These are phyloP conservation scores for Prionchulus punctatus DNA, from an alignment of 2,888 invertebrate genomes.

Conservation along the genomic window DNA sequence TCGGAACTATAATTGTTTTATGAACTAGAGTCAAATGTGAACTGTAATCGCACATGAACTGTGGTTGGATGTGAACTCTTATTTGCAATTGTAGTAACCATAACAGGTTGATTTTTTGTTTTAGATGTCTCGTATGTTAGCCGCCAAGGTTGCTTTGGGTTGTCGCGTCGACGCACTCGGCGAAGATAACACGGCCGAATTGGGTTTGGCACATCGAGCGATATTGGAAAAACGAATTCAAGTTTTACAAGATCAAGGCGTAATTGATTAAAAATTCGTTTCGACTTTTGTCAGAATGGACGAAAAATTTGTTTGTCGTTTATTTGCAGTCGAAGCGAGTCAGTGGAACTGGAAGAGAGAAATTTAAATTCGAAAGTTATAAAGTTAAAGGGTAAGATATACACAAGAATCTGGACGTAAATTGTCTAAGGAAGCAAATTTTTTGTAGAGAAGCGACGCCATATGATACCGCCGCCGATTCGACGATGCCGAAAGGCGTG, in stretches of 20 bases:
- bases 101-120: constrained; percentile 13
- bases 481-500: constrained; percentile 47
- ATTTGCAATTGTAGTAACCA: not conserved
- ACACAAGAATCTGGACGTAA: not conserved
- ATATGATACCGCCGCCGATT: constrained; percentile 62
- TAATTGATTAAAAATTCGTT: constrained; percentile 28
- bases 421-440: constrained; percentile 22
- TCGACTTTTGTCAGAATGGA: not conserved
- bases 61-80: no score
- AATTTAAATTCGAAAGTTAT: constrained; percentile 81
- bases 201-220: constrained; percentile 75
- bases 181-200: constrained; percentile 58
- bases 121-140: constrained; percentile 69
- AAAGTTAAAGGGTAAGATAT: constrained; percentile 52
- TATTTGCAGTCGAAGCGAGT: constrained; percentile 53
- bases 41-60: no score
- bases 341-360: constrained; percentile 72
- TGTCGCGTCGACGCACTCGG: constrained; percentile 89
- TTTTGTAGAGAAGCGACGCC: constrained; percentile 67
- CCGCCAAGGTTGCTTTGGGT: constrained; percentile 82
- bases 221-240: constrained; percentile 61
- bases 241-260: constrained; percentile 65
- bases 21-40: no score
- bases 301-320: constrained; percentile 17
- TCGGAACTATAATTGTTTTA: no score